phyloP scores from a whole-genome alignment of 2,888 invertebrate genomes.

The Netelia melanura region DNA sequence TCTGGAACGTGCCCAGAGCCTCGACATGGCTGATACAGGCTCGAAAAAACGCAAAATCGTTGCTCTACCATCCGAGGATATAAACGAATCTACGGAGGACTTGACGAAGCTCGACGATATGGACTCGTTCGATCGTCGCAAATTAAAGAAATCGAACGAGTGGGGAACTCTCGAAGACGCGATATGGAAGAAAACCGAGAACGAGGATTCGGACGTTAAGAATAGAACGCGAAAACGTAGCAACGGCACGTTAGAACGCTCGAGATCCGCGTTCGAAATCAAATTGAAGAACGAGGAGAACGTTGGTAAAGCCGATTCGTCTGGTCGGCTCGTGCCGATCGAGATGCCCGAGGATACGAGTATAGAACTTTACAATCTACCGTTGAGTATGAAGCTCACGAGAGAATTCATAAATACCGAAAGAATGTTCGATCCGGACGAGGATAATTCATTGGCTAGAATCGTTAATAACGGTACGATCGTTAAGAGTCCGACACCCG shows the following conservation, averaged over 20 bases:
- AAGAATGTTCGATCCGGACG: constrained; percentile 79
- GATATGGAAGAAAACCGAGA: constrained; percentile 86
- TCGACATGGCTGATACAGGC: constrained; percentile 89
- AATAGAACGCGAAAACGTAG: constrained; percentile 75
- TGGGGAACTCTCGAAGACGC: constrained; percentile 92
- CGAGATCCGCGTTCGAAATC: constrained; percentile 88
- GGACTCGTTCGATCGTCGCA: constrained; percentile 89
- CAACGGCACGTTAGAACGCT: constrained; percentile 87
- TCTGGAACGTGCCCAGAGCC: constrained; percentile 92
- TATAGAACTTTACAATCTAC: constrained; percentile 80
- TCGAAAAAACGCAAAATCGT: constrained; percentile 89
- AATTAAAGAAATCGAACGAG: constrained; percentile 91
- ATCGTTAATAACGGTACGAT: constrained; percentile 80
- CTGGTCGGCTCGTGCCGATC: constrained; percentile 22
- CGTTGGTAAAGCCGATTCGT: constrained; percentile 34
- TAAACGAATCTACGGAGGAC: constrained; percentile 82
- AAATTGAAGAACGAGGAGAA: constrained; percentile 85
- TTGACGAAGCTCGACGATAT: constrained; percentile 87
- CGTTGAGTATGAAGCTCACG: constrained; percentile 79
- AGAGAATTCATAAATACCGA: constrained; percentile 80
- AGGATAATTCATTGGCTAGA: constrained; percentile 80
- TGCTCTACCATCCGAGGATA: constrained; percentile 85
- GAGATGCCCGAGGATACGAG: constrained; percentile 71
- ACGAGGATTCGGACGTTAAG: constrained; percentile 80
- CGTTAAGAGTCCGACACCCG: constrained; percentile 77